Percentiles rank a stretch among this genome's conserved stretches.
These are phyloP conservation scores for Metacarcinus magister DNA, from an alignment of 2,888 invertebrate genomes.

Conservation along the genomic window DNA sequence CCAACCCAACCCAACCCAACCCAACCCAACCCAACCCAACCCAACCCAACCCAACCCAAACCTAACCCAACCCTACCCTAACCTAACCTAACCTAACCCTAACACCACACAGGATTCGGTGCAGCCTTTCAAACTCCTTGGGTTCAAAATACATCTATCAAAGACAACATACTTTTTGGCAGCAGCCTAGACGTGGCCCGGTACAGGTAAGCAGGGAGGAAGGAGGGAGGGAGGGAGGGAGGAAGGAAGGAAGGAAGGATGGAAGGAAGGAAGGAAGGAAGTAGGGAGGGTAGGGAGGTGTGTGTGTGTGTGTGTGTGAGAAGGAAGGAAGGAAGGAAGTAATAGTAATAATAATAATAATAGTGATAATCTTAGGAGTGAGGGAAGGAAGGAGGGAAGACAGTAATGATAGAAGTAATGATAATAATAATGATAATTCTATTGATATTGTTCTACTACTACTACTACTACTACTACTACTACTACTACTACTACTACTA, in stretches of 20 bases:
- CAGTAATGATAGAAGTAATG: too few relatives aligned
- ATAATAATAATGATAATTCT: too few relatives aligned
- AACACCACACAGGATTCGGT: constrained; percentile 88
- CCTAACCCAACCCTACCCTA: too few relatives aligned
- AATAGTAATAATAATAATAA: not conserved
- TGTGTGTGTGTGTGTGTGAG: not conserved
- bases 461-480: too few relatives aligned
- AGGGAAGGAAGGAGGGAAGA: too few relatives aligned
- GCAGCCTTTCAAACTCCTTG: constrained; percentile 95
- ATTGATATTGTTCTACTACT: too few relatives aligned
- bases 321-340: not conserved
- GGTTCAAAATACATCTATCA: constrained; percentile 95
- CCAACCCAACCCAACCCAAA: too few relatives aligned
- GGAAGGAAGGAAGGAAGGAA: not conserved
- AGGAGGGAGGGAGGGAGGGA: constrained; percentile 94
- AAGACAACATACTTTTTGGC: constrained; percentile 97
- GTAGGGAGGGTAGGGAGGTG: not conserved
- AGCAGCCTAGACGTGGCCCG: constrained; percentile 91
- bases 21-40: too few relatives aligned
- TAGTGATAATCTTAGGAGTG: not conserved
- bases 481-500: too few relatives aligned
- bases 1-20: too few relatives aligned
- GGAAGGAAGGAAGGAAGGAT: not conserved
- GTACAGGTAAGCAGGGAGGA: constrained; percentile 90
- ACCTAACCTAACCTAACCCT: too few relatives aligned